Base-by-base conservation (phyloP, 2,888 invertebrate species). In the Chrysodeixis includens region DNA sequence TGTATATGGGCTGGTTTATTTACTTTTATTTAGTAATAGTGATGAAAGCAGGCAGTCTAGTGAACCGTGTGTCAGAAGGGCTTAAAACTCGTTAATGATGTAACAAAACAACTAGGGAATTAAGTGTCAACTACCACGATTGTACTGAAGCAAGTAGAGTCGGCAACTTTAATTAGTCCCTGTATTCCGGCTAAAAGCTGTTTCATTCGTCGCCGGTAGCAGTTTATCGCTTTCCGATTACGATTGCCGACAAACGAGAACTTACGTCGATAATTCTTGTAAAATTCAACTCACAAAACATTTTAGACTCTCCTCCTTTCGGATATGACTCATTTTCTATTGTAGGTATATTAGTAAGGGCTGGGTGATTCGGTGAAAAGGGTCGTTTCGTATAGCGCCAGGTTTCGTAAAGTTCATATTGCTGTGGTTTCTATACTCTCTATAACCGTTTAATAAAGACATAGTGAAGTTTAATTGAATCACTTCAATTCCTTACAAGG, bases 181-280 rank as follows among this genome's bases (percentile, higher is more conserved):
- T 69, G 66, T 76, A 69, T 76, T 75, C 63, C 59, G 65, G 74
- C 62, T 66, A 26, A 66, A 64, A 55, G 73, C 70, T 66, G 62
- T 77, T 80, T 78, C 79, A 79, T 67, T 74, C 67, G 69, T 62
- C 65, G 60, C 65, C 72, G 57, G 81, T 75, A 77, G 78, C 79
- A 70, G 57, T 81, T 84, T 82, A 85, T 79, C 52, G 74, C 81
- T 80, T 78, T 79, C 78, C 81, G 68, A 83, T 83, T 83, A 76
- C 81, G 32, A 76, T 76, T 77, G 62, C 62, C 74, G 60, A 68
- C 74, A 62, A 67, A 68, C 56, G 71, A 22, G 53, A 53, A 76
- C 49, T 64, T 66, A 64, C 35, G 44, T 55, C 66, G 49, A 70
- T 75, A 62, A 66, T 61, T 69, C 59, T 44, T 55, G 30, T 56